phyloP scores from a whole-genome alignment of 2,113 vertebrate species.

The Sylvicapra grimmia region DNA sequence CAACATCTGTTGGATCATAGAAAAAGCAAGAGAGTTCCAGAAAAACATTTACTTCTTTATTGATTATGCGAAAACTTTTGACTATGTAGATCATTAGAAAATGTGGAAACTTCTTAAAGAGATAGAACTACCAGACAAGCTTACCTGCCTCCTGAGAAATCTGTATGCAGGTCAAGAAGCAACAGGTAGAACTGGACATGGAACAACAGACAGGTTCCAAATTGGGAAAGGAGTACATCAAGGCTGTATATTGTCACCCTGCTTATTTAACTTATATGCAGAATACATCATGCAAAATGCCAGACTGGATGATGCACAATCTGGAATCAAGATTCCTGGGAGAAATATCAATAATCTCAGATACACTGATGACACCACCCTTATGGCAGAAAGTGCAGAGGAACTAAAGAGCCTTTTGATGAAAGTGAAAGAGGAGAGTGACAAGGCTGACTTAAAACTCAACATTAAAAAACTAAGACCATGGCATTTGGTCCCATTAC shows the following conservation, averaged over 20 bases:
- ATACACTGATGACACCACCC: neutral
- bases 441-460: neutral
- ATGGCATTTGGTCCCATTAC: neutral
- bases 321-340: neutral
- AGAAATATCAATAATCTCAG: neutral
- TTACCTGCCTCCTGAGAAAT: neutral
- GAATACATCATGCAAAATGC: neutral
- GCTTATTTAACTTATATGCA: neutral
- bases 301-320: neutral
- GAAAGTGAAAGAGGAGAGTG: neutral
- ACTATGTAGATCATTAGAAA: neutral
- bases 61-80: neutral
- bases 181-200: neutral
- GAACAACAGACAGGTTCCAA: neutral
- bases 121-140: neutral
- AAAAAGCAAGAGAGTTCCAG: neutral
- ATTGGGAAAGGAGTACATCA: neutral
- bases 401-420: neutral
- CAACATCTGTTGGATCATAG: neutral
- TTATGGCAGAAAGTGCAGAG: neutral
- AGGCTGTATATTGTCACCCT: neutral
- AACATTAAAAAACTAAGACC: neutral
- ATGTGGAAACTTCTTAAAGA: neutral
- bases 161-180: neutral
- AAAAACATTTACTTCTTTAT: neutral